These are phyloP conservation scores for Zoanthus gigantus DNA, from an alignment of 92 coral and sea anemone species.

Conservation along the genomic window DNA sequence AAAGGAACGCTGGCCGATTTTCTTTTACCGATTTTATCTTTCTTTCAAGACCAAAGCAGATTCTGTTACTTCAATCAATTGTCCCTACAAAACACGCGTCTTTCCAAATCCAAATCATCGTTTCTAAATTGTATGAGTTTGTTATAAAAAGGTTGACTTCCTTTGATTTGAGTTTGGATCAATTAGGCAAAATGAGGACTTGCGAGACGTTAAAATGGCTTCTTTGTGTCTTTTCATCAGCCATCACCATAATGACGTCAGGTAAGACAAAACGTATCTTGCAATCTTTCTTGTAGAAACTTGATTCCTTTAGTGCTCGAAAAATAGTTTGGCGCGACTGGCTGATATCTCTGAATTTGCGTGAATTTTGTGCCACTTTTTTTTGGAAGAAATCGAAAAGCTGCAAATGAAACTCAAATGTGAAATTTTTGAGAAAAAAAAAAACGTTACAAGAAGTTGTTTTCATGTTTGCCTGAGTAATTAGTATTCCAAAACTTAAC, in stretches of 20 bases:
- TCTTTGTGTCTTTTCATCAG: background rate
- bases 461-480: too few species aligned
- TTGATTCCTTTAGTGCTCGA: background rate
- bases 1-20: conserved; percentile 3
- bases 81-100: background rate
- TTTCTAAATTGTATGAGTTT: background rate
- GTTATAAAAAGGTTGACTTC: background rate
- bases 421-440: too few species aligned
- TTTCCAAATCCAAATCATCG: background rate
- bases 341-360: too few species aligned
- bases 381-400: background rate
- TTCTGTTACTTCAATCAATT: background rate
- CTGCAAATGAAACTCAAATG: too few species aligned
- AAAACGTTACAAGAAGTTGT: too few species aligned
- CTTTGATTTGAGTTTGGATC: background rate
- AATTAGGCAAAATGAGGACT: conserved; percentile 2
- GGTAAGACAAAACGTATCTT: background rate
- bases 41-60: background rate
- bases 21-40: background rate
- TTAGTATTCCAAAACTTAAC: too few species aligned
- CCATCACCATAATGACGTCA: background rate
- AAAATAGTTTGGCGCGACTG: background rate
- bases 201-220: background rate
- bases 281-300: too few species aligned
- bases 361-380: background rate